Base-by-base conservation (phyloP, 2,797 vertebrate genomes). In the Strix occidentalis region DNA sequence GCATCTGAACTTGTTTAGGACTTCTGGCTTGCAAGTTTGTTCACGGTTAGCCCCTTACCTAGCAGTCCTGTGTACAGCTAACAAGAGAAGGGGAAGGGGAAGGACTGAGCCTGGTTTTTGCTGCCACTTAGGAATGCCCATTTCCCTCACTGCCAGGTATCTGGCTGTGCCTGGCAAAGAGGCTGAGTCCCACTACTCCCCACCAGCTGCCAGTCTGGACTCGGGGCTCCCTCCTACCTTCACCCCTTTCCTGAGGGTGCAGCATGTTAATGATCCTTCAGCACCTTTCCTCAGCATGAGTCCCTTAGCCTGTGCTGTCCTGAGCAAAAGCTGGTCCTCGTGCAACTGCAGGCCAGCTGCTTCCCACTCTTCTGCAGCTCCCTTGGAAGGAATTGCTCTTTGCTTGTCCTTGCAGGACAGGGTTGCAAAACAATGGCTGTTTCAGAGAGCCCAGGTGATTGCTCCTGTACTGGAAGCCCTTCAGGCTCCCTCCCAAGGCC, bases 401-500 rank as follows among this genome's bases (percentile, higher is more conserved):
- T 4, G 14, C 50, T 93, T 76, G 82, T 87, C 83, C 94, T 91
- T 96, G 91, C 68, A 91, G 76, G 56, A 85, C 79, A 41, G 37
- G 50, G 17, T 43, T 83, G 43, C 1, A 9, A 91, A 84, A 39
- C 54, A 61, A 46, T 64, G 68, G 65, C 83, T 96, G 74, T 83
- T 94, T 60, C 65, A 70, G 72, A 87, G 69, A 84, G 80, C 66
- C 82, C 71, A 75, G 82, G 76, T 95, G 90, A 84, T 80, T 0
- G 0, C 50, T 95, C 11, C 71, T 66, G 21, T 75, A 45, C 75
- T 86, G 72, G 50, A 91, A 89, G 87, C 84, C 94, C 79, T 84
- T 94, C 96, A 90, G 88, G 43, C 56, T 95, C 37, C 16, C 26
- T 78, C 45, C 25, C 65, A 92, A 94, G 66, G 89, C 71, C 91